Evolutionary conservation across 30 jellyfish, hydroid and myxozoan species (phyloP), one percentile per base, ranked within the genome.

Genomic region (Cassiopea andromeda): DNA sequence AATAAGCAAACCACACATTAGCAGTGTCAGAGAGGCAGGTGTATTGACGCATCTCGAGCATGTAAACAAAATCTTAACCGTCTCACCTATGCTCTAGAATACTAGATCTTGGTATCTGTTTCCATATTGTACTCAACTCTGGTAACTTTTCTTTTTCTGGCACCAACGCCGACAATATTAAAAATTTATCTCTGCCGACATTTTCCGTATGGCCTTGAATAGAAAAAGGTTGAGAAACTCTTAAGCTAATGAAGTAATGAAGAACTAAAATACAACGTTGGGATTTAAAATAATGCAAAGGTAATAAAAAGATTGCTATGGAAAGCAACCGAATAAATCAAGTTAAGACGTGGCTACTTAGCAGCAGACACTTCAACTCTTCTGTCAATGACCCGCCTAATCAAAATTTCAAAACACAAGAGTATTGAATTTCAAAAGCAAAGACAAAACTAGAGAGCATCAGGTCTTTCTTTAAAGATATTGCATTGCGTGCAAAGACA

Each of bases 21-120:
- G 38, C 38, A 27, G 38, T 27, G 38, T 27, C 38, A 27, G 38
- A 27, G 38, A 27, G 38, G 38, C 38, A 27, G 38, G 38, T 27
- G 38, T 27, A 27, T 27, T 27, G 38, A 27, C 38, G 38, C 38
- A 27, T 27, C 0, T 27, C 38, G 38, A 27, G 38, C 64, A 10
- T 0, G 64, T 3, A 54, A 54, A 10, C 10, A 6, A 54, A 3
- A 54, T 3, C 7, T 54, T 3, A 10, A 9, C 15, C 8, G 8
- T 64, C 27, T 18, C 79, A 94, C 98, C 98, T 94, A 91, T 94
- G 98, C 70, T 94, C 98, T 88, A 85, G 81, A 12, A 94, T 90
- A 69, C 94, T 91, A 17, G 98, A 85, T 90, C 84, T 87, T 69
- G 98, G 97, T 46, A 94, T 90, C 57, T 84, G 89, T 60, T 94